These are phyloP conservation scores for Elanus axillaris DNA, from an alignment of 2,113 vertebrate genomes.

Conservation along the genomic window DNA sequence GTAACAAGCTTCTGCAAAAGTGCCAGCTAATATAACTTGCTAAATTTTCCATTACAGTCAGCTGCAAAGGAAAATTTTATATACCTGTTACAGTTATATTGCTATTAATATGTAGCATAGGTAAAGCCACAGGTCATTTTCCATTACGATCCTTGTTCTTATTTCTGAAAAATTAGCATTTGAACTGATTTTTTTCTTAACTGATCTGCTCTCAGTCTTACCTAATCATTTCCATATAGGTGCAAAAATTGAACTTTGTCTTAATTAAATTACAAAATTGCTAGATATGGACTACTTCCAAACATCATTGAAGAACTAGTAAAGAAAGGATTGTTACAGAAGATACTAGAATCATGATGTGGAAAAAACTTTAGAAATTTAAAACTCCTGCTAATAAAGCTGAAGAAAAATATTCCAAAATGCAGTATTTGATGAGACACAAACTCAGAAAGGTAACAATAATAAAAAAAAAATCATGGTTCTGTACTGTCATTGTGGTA, in stretches of 20 bases:
- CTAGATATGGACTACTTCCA: neutral
- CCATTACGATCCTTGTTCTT: neutral
- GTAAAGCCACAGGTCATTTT: neutral
- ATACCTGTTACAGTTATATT: neutral
- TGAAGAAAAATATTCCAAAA: neutral
- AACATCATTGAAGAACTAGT: neutral
- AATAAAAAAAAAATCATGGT: neutral
- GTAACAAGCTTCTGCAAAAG: constrained; percentile 52
- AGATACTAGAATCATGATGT: neutral
- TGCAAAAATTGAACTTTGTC: neutral
- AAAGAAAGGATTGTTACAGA: neutral
- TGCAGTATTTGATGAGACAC: neutral
- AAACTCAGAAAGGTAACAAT: neutral
- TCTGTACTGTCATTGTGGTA: neutral
- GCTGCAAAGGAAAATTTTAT: constrained; percentile 9
- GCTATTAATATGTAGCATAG: constrained; percentile 18
- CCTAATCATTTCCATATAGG: neutral
- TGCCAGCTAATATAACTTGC: constrained; percentile 31
- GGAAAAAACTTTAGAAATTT: neutral
- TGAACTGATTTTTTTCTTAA: neutral
- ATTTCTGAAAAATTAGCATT: neutral
- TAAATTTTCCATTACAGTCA: constrained; percentile 39
- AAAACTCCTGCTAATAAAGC: neutral
- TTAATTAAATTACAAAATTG: neutral
- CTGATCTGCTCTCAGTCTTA: neutral